Conservation (phyloP, 2,888 invertebrate species). For the Leptopilina myrica region DNA sequence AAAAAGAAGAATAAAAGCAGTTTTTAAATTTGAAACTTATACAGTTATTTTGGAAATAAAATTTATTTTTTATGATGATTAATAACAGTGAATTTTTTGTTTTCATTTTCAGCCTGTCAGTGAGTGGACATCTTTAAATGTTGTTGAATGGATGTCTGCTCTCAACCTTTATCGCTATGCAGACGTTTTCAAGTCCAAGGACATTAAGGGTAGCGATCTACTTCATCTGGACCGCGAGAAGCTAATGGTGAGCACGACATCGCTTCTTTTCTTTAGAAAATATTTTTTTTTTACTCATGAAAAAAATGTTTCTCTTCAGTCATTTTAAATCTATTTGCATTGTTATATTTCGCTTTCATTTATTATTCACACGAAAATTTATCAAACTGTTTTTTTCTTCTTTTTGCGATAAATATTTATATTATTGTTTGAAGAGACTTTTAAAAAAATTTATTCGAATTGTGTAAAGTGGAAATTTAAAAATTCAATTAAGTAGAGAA, state of each 20-base stretch:
- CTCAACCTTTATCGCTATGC: constrained; percentile 85
- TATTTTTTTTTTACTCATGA: too few species aligned
- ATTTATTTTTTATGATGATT: neutral
- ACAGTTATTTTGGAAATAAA: too few species aligned
- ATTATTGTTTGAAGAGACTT: neutral
- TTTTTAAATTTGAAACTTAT: too few species aligned
- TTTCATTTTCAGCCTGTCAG: constrained; percentile 80
- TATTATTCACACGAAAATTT: neutral
- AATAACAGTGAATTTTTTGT: constrained; percentile 50
- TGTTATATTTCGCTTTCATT: neutral
- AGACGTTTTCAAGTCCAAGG: constrained; percentile 84
- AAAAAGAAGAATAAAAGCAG: too few species aligned
- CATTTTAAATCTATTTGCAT: too few species aligned
- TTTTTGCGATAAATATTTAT: neutral
- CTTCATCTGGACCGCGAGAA: constrained; percentile 82
- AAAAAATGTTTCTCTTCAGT: too few species aligned
- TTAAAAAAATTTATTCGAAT: too few species aligned
- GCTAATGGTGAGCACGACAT: constrained; percentile 79
- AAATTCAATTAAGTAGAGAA: too few species aligned
- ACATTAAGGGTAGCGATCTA: constrained; percentile 84
- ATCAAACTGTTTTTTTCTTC: neutral
- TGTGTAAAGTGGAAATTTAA: too few species aligned
- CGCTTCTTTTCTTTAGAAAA: neutral
- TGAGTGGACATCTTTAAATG: constrained; percentile 84
- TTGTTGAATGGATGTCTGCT: constrained; percentile 87